Base-by-base conservation (phyloP, 2,113 vertebrate species). In the Hypomesus transpacificus region DNA sequence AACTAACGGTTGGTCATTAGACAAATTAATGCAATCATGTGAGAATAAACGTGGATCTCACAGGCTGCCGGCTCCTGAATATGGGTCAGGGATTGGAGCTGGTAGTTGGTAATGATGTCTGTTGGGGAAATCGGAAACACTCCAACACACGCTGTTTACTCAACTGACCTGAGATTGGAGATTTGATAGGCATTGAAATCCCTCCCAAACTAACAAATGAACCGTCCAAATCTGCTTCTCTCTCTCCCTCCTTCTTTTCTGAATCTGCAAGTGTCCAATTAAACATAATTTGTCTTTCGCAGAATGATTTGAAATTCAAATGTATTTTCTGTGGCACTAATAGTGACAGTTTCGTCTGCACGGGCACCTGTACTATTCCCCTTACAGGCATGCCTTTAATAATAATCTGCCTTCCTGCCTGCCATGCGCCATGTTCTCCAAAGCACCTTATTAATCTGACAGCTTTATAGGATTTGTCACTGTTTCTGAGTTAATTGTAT, bases 401-500 rank as follows among this genome's bases (percentile, higher is more conserved):
- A 46, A 46, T 46, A 46, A 46, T 46, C 7, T 46, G 18, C 13
- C 2, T 34, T 13, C 46, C 63, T 59, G 20, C 34, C 69, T 50
- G 20, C 59, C 17, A 16, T 66, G 51, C 72, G 61, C 77, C 71
- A 74, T 83, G 80, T 77, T 82, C 73, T 77, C 71, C 77, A 62
- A 74, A 58, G 53, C 64, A 66, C 58, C 69, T 75, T 76, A 80
- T 84, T 83, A 76, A 78, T 74, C 66, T 66, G 73, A 67, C 70
- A 81, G 75, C 76, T 73, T 83, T 76, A 78, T 78, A 74, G 66
- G 76, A 84, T 79, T 77, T 80, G 75, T 75, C 69, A 71, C 75
- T 82, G 74, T 75, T 81, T 77, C 78, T 75, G 79, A 89, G 78
- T 73, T 75, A 74, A 88, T 84, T 85, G 77, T 84, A 83, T 88